These are phyloP conservation scores for Parascotia fuliginaria DNA, from an alignment of 2,888 invertebrate species.

Conservation along the genomic window DNA sequence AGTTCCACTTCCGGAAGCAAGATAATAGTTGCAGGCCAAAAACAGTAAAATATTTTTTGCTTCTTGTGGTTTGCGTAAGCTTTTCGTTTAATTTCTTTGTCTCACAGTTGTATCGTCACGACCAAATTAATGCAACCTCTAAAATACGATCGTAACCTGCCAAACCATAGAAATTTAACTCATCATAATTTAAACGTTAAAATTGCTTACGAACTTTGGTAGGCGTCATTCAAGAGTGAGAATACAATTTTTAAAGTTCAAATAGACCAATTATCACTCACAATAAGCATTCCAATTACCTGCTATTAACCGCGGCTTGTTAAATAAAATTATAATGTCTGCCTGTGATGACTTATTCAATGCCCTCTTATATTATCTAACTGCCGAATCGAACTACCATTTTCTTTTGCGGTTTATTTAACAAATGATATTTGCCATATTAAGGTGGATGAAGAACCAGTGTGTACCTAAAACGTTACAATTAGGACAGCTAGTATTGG, in stretches of 20 bases:
- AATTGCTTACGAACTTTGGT: slow-evolving; percentile 15
- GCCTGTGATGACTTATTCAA: slow-evolving; percentile 3
- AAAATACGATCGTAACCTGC: too few relatives aligned
- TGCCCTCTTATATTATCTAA: neutral
- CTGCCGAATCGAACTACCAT: neutral
- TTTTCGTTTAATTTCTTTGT: too few relatives aligned
- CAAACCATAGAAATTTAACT: slow-evolving; percentile 1
- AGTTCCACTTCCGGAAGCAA: too few relatives aligned
- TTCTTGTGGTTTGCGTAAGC: too few relatives aligned
- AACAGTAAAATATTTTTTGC: too few relatives aligned
- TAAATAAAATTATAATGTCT: slow-evolving; percentile 2
- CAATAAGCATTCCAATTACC: slow-evolving; percentile 19
- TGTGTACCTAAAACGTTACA: too few relatives aligned
- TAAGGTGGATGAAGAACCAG: neutral
- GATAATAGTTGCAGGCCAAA: too few relatives aligned
- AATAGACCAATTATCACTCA: slow-evolving; percentile 20
- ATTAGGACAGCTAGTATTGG: too few relatives aligned
- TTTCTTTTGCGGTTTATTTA: neutral
- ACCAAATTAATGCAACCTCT: too few relatives aligned
- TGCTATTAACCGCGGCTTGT: slow-evolving; percentile 1
- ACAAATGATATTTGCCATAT: neutral
- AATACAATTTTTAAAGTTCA: slow-evolving; percentile 10
- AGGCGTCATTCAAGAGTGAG: slow-evolving; percentile 10
- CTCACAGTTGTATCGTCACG: too few relatives aligned
- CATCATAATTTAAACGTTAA: slow-evolving; percentile 24